Evolutionary conservation across 2,797 vertebrate genomes (phyloP).

Genomic region (Hydrocynus forskahlii): DNA sequence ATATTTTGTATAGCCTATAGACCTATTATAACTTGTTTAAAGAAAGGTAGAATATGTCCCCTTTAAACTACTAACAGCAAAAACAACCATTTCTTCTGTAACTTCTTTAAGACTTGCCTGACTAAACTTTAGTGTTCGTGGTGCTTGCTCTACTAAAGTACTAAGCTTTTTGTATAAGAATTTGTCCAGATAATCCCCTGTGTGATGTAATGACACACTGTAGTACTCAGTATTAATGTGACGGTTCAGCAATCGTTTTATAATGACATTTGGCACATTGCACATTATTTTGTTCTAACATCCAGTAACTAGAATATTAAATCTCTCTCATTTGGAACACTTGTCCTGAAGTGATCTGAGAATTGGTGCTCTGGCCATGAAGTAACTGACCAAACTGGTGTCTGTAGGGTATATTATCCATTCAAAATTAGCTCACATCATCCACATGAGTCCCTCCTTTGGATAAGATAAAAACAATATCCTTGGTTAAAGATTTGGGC

Average conservation of each 20-base stretch:
- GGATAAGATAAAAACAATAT: background rate
- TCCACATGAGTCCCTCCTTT: background rate
- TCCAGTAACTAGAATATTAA: background rate
- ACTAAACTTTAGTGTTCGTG: background rate
- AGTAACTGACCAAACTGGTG: background rate
- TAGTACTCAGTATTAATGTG: background rate
- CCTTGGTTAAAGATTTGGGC: background rate
- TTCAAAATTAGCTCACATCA: background rate
- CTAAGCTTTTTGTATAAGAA: constrained; percentile 5
- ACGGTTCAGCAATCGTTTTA: background rate
- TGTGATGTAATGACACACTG: background rate
- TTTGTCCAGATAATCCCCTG: background rate
- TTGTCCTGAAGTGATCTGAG: background rate
- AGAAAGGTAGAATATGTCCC: too few species aligned
- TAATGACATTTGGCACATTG: background rate
- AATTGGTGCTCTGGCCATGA: background rate
- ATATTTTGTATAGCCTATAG: too few species aligned
- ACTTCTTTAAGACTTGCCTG: background rate
- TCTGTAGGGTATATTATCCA: background rate
- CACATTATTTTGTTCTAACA: background rate
- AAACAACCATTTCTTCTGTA: constrained; percentile 4
- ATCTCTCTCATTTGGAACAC: background rate
- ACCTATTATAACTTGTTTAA: too few species aligned
- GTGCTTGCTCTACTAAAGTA: background rate
- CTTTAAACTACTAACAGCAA: constrained; percentile 27